Evolutionary conservation across 2,797 vertebrate genomes (phyloP), one percentile per base, ranked within the genome.

Genomic region (Holocentrus rufus): DNA sequence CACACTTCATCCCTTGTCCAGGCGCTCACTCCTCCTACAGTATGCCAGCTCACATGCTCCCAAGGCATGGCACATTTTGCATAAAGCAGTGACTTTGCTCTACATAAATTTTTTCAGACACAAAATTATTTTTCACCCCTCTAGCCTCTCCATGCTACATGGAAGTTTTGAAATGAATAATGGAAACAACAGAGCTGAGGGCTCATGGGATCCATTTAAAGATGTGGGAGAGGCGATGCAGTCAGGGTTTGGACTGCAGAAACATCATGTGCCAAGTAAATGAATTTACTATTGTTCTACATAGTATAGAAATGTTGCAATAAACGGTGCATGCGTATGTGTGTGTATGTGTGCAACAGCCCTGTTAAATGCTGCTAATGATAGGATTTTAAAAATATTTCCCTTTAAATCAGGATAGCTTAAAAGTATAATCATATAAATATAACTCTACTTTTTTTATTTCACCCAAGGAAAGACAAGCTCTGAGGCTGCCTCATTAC

Each of bases 131-230:
- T 92, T 91, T 90, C 92, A 87, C 86, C 93, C 89, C 88, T 90
- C 90, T 84, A 89, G 91, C 91, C 91, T 92, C 90, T 89, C 81
- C 75, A 84, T 88, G 89, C 88, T 90, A 90, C 89, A 88, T 88
- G 73, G 88, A 93, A 91, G 87, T 93, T 93, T 91, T 90, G 87
- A 91, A 92, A 92, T 93, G 91, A 94, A 95, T 94, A 93, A 94
- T 94, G 92, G 92, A 94, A 93, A 93, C 85, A 93, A 92, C 90
- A 88, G 93, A 90, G 88, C 87, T 65, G 84, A 85, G 78, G 86
- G 83, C 92, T 91, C 91, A 70, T 88, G 91, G 91, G 91, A 92
- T 90, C 88, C 89, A 89, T 91, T 90, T 91, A 91, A 92, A 92
- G 84, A 91, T 89, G 90, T 92, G 88, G 88, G 84, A 90, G 89